Conservation (phyloP, 2,797 vertebrate genomes). For the Tolypeutes matacus region DNA sequence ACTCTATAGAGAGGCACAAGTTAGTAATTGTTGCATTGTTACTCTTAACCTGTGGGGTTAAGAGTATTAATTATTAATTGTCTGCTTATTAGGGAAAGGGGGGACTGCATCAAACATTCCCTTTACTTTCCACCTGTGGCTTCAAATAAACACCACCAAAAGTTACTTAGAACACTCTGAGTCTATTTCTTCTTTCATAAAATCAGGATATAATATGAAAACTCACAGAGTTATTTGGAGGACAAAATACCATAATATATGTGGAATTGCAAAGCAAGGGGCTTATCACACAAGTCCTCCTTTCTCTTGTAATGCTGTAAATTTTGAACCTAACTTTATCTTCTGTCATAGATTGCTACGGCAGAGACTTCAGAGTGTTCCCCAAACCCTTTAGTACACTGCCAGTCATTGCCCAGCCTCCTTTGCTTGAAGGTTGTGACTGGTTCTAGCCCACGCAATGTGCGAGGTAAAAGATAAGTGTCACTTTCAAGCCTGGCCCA, state of each 20-base stretch:
- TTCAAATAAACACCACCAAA: slow-evolving; percentile 46
- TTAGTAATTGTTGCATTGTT: neutral
- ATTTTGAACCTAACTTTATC: neutral
- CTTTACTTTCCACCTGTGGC: neutral
- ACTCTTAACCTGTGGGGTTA: neutral
- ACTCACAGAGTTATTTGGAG: neutral
- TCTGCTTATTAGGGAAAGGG: neutral
- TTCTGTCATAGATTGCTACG: neutral
- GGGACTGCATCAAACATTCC: neutral
- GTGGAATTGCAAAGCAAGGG: neutral
- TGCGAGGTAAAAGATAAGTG: neutral
- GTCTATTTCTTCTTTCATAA: neutral
- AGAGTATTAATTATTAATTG: neutral
- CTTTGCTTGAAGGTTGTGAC: neutral
- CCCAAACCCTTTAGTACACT: neutral
- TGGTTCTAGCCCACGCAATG: neutral
- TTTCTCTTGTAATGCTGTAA: neutral
- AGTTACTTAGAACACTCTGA: neutral
- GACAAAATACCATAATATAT: neutral
- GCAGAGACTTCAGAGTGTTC: neutral
- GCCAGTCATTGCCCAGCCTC: neutral
- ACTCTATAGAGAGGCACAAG: neutral
- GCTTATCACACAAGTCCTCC: neutral
- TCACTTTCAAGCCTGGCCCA: neutral
- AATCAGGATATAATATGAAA: neutral